Evolutionary conservation across 1,140 invertebrate species (phyloP).

Genomic region (Neodiprion lecontei): DNA sequence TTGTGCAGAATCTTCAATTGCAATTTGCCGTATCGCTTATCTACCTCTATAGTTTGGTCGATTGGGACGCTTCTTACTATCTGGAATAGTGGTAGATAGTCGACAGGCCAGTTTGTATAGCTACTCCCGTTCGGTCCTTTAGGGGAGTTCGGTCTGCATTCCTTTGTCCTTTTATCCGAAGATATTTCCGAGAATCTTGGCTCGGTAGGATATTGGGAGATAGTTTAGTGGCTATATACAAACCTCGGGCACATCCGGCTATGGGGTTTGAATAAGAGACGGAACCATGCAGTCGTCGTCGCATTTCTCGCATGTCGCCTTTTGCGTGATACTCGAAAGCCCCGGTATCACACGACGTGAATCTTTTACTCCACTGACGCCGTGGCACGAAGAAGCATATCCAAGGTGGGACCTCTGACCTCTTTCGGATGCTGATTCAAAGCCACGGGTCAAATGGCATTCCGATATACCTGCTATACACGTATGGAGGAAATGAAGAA

Average conservation of each 20-base stretch:
- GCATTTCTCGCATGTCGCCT: neutral
- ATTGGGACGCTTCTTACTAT: neutral
- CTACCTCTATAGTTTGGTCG: neutral
- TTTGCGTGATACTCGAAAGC: conserved; percentile 1
- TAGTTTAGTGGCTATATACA: neutral
- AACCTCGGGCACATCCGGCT: neutral
- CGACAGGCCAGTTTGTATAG: neutral
- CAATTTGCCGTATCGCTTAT: too few relatives aligned
- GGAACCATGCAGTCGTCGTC: neutral
- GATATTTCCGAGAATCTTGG: neutral
- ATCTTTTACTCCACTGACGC: neutral
- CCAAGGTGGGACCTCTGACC: neutral
- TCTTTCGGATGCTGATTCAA: neutral
- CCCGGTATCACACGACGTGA: conserved; percentile 4
- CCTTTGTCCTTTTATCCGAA: neutral
- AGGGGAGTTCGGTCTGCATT: neutral
- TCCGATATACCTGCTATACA: too few relatives aligned
- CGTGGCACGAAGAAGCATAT: neutral
- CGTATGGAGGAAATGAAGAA: too few relatives aligned
- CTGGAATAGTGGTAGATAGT: neutral
- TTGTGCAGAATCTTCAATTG: too few relatives aligned
- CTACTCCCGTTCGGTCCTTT: neutral
- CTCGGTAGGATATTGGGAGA: neutral
- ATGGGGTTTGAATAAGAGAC: neutral
- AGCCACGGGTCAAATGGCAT: neutral